Conservation (phyloP, 2,797 vertebrate genomes). For the Falco berigora region DNA sequence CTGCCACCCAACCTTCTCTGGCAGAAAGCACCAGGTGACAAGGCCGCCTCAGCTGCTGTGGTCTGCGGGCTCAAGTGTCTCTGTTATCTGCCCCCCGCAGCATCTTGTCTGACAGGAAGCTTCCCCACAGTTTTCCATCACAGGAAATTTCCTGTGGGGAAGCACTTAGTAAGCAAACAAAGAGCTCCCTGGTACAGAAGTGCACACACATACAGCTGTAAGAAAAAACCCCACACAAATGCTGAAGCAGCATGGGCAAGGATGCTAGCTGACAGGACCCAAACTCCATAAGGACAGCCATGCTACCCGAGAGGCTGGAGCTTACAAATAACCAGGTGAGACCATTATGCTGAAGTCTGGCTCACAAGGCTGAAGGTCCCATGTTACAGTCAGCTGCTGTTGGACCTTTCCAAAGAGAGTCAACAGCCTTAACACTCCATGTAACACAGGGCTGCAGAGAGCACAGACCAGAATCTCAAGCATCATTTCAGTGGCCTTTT, state of each 20-base stretch:
- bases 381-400: background rate
- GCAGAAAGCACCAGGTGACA: background rate
- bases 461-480: background rate
- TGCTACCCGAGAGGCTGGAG: background rate
- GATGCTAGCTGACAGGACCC: background rate
- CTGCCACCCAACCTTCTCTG: background rate
- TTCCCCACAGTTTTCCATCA: conserved; percentile 72
- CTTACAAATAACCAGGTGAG: background rate
- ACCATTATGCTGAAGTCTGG: background rate
- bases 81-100: conserved; percentile 70
- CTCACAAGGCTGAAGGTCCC: background rate
- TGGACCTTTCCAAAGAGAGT: background rate
- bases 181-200: conserved; percentile 37
- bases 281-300: background rate
- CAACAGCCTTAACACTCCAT: background rate
- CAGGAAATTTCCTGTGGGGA: conserved; percentile 80
- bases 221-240: background rate
- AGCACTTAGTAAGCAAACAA: conserved; percentile 64
- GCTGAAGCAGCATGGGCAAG: background rate
- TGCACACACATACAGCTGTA: background rate
- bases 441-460: background rate
- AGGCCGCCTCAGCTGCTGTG: background rate
- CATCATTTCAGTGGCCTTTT: background rate
- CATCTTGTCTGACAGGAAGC: conserved; percentile 69
- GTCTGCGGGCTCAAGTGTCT: background rate